phyloP scores from a whole-genome alignment of 2,113 vertebrate species.

The Heterotis niloticus region DNA sequence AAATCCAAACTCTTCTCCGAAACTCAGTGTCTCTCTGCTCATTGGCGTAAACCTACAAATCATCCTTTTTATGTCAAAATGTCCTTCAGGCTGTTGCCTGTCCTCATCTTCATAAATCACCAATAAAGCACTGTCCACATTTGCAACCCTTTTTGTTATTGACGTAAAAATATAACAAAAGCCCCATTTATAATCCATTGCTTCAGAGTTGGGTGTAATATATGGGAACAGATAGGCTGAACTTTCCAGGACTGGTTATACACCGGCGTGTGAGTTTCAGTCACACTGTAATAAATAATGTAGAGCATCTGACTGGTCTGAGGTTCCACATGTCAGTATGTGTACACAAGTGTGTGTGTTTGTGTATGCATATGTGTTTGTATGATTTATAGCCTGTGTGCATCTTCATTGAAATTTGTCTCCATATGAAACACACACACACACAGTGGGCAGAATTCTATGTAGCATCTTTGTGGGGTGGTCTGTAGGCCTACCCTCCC shows the following conservation, averaged over 20 bases:
- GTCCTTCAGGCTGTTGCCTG: too few relatives aligned
- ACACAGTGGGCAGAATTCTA: conserved; percentile 1
- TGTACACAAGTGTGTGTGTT: neutral
- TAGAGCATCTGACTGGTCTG: neutral
- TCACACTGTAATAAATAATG: conserved; percentile 9
- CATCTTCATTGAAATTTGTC: neutral
- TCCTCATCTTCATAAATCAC: too few relatives aligned
- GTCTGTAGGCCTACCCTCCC: conserved; percentile 16
- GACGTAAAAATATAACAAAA: too few relatives aligned
- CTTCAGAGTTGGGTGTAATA: neutral
- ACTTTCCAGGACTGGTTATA: neutral
- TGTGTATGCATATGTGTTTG: neutral
- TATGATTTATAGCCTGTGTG: conserved; percentile 20
- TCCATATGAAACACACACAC: neutral
- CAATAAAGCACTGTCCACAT: too few relatives aligned
- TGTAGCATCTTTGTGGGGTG: conserved; percentile 31
- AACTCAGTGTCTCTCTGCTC: too few relatives aligned
- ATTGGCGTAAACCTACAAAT: too few relatives aligned
- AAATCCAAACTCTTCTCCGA: too few relatives aligned
- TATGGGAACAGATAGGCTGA: neutral
- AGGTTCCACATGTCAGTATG: neutral
- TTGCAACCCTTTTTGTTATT: too few relatives aligned
- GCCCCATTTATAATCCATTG: neutral
- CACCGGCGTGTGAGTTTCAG: neutral
- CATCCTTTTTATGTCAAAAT: too few relatives aligned